These are phyloP conservation scores for Micromys minutus DNA, from an alignment of 2,113 vertebrate genomes.

Conservation along the genomic window DNA sequence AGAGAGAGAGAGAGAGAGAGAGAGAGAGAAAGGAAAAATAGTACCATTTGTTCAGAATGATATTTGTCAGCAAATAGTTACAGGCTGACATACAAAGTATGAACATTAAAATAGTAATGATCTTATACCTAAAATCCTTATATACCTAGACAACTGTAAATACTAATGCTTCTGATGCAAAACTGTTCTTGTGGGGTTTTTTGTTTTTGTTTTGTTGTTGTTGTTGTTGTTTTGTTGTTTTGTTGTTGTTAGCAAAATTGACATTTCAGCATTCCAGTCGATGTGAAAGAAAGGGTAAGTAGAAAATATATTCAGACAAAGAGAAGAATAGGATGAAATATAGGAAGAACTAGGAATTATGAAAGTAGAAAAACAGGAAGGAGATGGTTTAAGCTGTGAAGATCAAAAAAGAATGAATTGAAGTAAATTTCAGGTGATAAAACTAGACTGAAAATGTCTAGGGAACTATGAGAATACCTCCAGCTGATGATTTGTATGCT, in stretches of 20 bases:
- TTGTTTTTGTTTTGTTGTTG: neutral
- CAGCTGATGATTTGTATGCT: neutral
- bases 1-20: too few relatives aligned
- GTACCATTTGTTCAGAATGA: neutral
- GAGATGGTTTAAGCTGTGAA: neutral
- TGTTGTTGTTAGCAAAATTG: neutral
- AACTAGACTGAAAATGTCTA: neutral
- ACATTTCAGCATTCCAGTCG: neutral
- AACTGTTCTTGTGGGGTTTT: neutral
- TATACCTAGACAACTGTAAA: neutral
- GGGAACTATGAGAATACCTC: neutral
- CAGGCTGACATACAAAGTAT: neutral
- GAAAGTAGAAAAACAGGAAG: neutral
- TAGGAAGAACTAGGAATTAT: neutral
- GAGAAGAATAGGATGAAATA: neutral
- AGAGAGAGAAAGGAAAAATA: neutral
- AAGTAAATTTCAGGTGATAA: neutral
- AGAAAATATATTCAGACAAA: neutral
- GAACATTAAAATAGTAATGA: neutral
- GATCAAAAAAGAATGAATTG: neutral
- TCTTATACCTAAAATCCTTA: neutral
- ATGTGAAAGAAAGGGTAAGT: neutral
- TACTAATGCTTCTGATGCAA: neutral
- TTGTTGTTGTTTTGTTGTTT: too few relatives aligned
- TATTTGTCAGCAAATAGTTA: neutral